Evolutionary conservation across 2,888 invertebrate species (phyloP), one percentile per base, ranked within the genome.

Genomic region (Erebia aethiops): DNA sequence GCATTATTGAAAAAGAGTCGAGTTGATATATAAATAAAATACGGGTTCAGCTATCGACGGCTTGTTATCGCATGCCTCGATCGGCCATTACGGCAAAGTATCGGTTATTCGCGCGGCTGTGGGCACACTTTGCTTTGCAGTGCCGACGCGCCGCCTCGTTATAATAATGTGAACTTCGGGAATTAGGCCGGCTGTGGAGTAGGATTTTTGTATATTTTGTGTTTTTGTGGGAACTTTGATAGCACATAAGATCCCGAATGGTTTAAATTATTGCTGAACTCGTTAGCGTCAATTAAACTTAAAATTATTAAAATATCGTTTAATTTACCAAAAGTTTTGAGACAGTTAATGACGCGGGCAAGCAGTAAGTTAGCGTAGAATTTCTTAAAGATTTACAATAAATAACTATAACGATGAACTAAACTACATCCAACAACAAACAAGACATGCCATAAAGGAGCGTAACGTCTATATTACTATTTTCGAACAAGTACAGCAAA

Each of bases 11-110:
- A 93, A 93, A 93, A 90, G 89, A 90, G 86, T 87, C 88, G 87
- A 90, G 86, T 87, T 87, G 90, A 91, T 91, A 90, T 92, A 92
- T 92, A 93, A 93, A 92, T 93, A 93, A 93, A 93, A 92, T 92
- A 93, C 92, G 92, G 89, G 92, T 92, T 92, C 91, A 92, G 91
- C 91, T 92, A 93, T 93, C 92, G 92, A 89, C 90, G 91, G 91
- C 92, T 93, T 92, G 93, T 92, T 93, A 92, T 93, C 92, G 92
- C 90, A 92, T 92, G 92, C 92, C 90, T 89, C 82, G 85, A 92
- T 91, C 89, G 79, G 88, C 86, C 88, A 90, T 91, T 92, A 91
- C 86, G 82, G 86, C 85, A 92, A 92, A 92, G 90, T 91, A 87
- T 87, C 87, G 88, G 89, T 90, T 92, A 91, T 89, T 88, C 84